phyloP scores from a whole-genome alignment of 2,797 vertebrate species.

The Enteromius mattozi region DNA sequence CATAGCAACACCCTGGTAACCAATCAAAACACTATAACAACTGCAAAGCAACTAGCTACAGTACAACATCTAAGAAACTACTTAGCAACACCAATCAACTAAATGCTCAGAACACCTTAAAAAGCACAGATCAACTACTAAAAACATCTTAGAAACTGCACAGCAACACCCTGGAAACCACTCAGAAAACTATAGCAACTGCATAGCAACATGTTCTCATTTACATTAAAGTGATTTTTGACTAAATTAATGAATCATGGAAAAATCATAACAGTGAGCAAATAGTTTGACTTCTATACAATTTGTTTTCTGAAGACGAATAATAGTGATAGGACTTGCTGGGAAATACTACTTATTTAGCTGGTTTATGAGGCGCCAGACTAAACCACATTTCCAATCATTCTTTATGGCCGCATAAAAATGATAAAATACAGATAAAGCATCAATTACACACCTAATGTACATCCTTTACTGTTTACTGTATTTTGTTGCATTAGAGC shows the following conservation, averaged over 20 bases:
- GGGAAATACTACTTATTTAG: constrained; percentile 14
- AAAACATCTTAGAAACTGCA: too few species aligned
- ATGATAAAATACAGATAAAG: constrained; percentile 27
- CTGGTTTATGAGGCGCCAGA: constrained; percentile 21
- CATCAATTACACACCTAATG: constrained; percentile 18
- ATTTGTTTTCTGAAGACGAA: neutral
- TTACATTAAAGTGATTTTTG: neutral
- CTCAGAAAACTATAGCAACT: too few species aligned
- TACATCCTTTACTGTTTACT: neutral
- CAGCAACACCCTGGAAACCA: too few species aligned
- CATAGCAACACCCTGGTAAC: neutral
- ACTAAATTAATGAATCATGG: neutral
- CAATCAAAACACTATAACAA: too few species aligned
- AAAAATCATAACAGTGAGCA: neutral
- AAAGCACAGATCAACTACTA: too few species aligned
- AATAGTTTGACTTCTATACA: neutral
- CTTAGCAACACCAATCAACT: too few species aligned
- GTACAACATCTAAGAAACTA: too few species aligned
- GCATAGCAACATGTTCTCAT: neutral
- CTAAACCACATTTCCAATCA: constrained; percentile 14
- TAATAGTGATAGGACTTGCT: neutral
- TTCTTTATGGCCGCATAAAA: neutral
- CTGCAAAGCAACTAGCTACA: too few species aligned
- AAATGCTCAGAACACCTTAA: too few species aligned
- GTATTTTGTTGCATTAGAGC: constrained; percentile 14